Evolutionary conservation across 2,113 vertebrate genomes (phyloP), one percentile per base, ranked within the genome.

Genomic region (Benitochromis conjunctus): DNA sequence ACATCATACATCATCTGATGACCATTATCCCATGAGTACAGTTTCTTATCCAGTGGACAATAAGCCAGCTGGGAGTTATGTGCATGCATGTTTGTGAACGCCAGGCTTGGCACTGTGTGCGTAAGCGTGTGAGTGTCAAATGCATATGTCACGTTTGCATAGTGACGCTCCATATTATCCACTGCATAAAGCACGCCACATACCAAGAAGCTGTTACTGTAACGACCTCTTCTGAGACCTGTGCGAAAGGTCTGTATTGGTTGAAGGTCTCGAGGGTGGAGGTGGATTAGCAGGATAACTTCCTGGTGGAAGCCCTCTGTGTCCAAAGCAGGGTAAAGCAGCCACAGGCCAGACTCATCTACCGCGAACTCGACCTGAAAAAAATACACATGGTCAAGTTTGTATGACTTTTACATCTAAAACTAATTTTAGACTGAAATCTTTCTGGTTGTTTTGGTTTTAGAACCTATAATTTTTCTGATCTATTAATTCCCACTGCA

Each of bases 101-200:
- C 97, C 78, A 99, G 94, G 74, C 96, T 94, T 1, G 98, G 98
- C 76, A 97, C 92, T 21, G 97, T 98, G 94, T 99, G 98, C 0
- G 98, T 99, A 92, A 98, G 97, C 29, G 98, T 99, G 96, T 99
- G 98, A 0, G 98, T 99, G 95, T 99, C 98, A 0, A 98, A 99
- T 83, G 98, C 98, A 0, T 99, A 99, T 3, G 98, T 98, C 94
- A 99, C 97, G 79, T 98, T 99, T 89, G 97, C 98, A 0, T 97
- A 95, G 36, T 88, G 95, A 80, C 94, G 97, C 82, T 98, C 96
- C 89, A 96, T 96, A 90, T 97, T 98, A 93, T 99, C 97, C 2
- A 99, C 97, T 0, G 97, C 98, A 0, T 99, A 99, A 7, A 99
- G 96, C 83, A 99, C 98, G 1, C 98, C 98, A 0, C 98, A 99